Base-by-base conservation (phyloP, 1,140 invertebrate genomes). In the Bombus soroeensis region DNA sequence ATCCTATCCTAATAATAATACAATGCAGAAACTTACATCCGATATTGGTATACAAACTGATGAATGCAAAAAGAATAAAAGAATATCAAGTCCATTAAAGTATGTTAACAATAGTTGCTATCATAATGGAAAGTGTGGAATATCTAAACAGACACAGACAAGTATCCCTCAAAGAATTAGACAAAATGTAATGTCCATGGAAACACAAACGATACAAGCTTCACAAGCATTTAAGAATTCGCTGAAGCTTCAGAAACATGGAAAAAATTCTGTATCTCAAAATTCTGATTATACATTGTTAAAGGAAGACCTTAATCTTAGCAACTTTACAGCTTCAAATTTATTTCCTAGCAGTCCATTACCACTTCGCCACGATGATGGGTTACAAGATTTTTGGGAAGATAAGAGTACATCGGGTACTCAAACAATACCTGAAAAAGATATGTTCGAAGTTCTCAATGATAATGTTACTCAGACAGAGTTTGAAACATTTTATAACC, bases 141-240 rank as follows among this genome's bases (percentile, higher is more conserved):
- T 93, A 85, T 94, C 95, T 12, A 94, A 93, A 75, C 94, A 96
- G 84, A 96, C 96, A 0, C 96, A 96, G 88, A 96, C 96, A 15
- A 93, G 87, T 86, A 81, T 83, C 22, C 78, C 89, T 28, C 88
- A 89, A 57, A 94, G 92, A 79, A 91, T 93, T 37, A 95, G 92
- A 76, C 78, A 85, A 9, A 85, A 80, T 28, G 93, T 91, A 72
- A 94, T 94, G 78, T 95, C 93, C 37, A 95, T 93, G 57, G 94
- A 96, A 87, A 96, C 96, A 2, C 96, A 96, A 93, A 96, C 96
- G 0, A 90, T 89, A 39, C 91, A 91, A 81, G 78, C 81, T 82
- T 47, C 81, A 32, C 68, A 84, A 83, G 86, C 53, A 74, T 64
- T 78, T 79, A 77, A 81, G 62, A 80, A 86, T 79, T 77, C 91